These are phyloP conservation scores for Deilephila porcellus DNA, from an alignment of 2,888 invertebrate species.

Conservation along the genomic window DNA sequence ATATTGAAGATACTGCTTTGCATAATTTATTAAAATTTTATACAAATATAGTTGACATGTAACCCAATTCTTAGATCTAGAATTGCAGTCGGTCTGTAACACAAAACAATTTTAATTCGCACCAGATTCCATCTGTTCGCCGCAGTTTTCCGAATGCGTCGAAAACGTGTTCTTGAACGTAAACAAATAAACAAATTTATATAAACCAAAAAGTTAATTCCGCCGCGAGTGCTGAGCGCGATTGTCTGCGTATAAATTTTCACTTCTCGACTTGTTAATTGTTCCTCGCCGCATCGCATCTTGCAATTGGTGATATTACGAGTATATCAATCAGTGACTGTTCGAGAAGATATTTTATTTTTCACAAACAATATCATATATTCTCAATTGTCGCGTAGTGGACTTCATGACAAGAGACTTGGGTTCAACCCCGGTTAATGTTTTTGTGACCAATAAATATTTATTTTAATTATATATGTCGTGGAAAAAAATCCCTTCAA, in stretches of 20 bases:
- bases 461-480: no score
- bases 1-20: background rate
- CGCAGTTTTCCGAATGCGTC: background rate
- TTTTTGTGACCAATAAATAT: no score
- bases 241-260: background rate
- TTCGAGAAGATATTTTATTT: background rate
- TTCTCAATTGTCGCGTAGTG: no score
- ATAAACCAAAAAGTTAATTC: conserved; percentile 9
- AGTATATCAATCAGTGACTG: background rate
- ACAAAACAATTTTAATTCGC: background rate
- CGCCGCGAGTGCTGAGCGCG: background rate
- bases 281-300: background rate
- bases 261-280: background rate
- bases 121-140: background rate
- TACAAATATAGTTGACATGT: background rate
- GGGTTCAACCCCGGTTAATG: no score
- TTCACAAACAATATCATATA: background rate
- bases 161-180: background rate
- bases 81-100: no score
- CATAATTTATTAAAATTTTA: background rate
- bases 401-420: no score
- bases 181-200: conserved; percentile 24
- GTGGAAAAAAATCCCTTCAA: no score
- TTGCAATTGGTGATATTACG: background rate
- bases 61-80: background rate